A percentile compares a stretch with the other conserved stretches of the same genome.
These are phyloP conservation scores for Pseudochaenichthys georgianus DNA, from an alignment of 2,797 vertebrate species.

Conservation along the genomic window DNA sequence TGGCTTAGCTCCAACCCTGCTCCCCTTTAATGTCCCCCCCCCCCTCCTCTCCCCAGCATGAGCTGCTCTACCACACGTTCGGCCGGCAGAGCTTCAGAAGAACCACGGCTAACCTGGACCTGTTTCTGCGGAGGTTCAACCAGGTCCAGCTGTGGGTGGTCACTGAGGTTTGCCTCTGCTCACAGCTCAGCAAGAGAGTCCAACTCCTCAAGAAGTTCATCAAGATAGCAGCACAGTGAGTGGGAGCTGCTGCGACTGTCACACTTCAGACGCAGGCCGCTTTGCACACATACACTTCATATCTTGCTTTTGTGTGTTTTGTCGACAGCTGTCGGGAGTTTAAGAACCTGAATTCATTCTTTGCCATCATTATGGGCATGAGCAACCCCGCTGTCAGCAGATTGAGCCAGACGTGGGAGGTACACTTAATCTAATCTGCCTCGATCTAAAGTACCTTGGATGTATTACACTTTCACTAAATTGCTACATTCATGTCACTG, in stretches of 20 bases:
- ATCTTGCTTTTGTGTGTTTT: slow-evolving; percentile 14
- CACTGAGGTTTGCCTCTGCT: slow-evolving; percentile 95
- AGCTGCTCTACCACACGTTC: slow-evolving; percentile 97
- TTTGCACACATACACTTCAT: not conserved
- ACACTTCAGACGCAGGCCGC: not conserved
- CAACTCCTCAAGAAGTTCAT: slow-evolving; percentile 99
- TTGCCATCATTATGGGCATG: slow-evolving; percentile 98
- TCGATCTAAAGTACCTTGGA: not conserved
- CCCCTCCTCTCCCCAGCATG: slow-evolving; percentile 84
- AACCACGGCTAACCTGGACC: slow-evolving; percentile 95
- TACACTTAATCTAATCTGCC: slow-evolving; percentile 70
- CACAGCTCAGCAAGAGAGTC: slow-evolving; percentile 96
- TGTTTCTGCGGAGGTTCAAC: slow-evolving; percentile 97
- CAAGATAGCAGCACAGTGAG: slow-evolving; percentile 99
- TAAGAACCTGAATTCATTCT: slow-evolving; percentile 98
- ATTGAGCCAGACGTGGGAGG: slow-evolving; percentile 96
- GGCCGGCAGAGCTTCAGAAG: slow-evolving; percentile 95
- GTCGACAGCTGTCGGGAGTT: slow-evolving; percentile 94
- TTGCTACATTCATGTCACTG: not conserved
- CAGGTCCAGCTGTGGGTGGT: slow-evolving; percentile 99
- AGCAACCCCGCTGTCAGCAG: slow-evolving; percentile 98
- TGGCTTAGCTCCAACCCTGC: slow-evolving; percentile 34
- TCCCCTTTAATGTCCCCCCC: not conserved
- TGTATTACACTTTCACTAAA: not conserved
- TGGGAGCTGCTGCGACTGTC: slow-evolving; percentile 37